Evolutionary conservation across 2,888 invertebrate species (phyloP).

Genomic region (Thereva unica): DNA sequence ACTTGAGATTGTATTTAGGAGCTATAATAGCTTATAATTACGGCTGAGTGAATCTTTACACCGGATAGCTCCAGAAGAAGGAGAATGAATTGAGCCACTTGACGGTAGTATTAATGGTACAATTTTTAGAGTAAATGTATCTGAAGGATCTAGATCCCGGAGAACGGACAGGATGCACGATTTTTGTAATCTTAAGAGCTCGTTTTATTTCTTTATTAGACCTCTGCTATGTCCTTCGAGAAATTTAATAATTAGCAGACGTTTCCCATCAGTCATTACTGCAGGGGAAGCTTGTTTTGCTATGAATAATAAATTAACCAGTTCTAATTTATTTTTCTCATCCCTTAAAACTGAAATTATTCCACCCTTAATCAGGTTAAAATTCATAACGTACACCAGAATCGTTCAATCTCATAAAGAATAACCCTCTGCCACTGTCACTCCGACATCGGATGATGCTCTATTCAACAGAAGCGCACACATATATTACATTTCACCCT

Average conservation of each 20-base stretch:
- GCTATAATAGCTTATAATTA: constrained; percentile 23
- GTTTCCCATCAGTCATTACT: too few species aligned
- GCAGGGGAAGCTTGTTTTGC: too few species aligned
- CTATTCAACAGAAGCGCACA: constrained; percentile 18
- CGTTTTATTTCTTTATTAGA: too few species aligned
- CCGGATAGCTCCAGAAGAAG: constrained; percentile 6
- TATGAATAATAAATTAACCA: too few species aligned
- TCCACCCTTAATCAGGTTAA: constrained; percentile 26
- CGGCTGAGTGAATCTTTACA: constrained; percentile 16
- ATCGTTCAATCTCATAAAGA: constrained; percentile 42
- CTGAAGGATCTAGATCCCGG: too few species aligned
- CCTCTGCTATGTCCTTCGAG: too few species aligned
- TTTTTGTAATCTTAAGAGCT: too few species aligned
- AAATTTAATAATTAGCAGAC: too few species aligned
- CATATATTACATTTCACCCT: constrained; percentile 21
- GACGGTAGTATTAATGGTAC: background rate
- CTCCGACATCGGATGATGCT: constrained; percentile 1
- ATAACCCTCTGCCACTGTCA: constrained; percentile 21
- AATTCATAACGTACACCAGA: constrained; percentile 43
- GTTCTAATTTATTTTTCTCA: too few species aligned
- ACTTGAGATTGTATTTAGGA: constrained; percentile 5
- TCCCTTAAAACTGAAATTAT: too few species aligned
- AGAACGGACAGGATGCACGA: too few species aligned
- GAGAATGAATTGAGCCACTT: constrained; percentile 18
- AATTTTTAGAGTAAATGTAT: background rate